These are phyloP conservation scores for Chrysopilus asiliformis DNA, from an alignment of 2,888 invertebrate genomes.

Conservation along the genomic window DNA sequence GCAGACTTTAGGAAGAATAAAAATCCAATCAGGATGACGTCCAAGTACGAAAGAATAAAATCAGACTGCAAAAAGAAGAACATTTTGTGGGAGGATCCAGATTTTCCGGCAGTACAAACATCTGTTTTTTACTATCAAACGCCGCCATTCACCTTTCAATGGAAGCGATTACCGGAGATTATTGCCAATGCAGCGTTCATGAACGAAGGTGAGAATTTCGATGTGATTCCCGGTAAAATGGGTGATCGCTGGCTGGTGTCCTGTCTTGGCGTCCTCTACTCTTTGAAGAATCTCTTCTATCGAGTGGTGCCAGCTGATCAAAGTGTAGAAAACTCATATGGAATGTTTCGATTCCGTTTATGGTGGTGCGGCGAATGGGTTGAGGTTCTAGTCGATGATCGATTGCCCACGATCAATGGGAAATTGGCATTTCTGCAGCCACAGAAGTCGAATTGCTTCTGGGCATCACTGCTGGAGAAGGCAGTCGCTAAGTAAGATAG, in stretches of 20 bases:
- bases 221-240: conserved; percentile 76
- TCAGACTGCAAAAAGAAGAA: conserved; percentile 64
- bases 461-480: conserved; percentile 83
- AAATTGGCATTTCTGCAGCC: conserved; percentile 76
- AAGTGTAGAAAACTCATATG: conserved; percentile 56
- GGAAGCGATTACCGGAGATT: conserved; percentile 76
- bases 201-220: conserved; percentile 51
- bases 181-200: conserved; percentile 55
- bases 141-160: conserved; percentile 83
- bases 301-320: conserved; percentile 86
- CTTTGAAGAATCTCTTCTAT: conserved; percentile 78
- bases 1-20: too few relatives aligned
- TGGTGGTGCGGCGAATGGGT: conserved; percentile 95
- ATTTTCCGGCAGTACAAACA: conserved; percentile 76
- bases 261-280: conserved; percentile 70
- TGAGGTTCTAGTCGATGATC: conserved; percentile 78
- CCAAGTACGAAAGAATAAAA: conserved; percentile 65
- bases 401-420: conserved; percentile 77
- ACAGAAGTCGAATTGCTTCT: conserved; percentile 66
- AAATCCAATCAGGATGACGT: conserved; percentile 30
- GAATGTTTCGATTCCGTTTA: conserved; percentile 75
- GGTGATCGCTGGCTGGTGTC: conserved; percentile 87
- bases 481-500: conserved; percentile 74
- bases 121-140: conserved; percentile 90
- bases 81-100: conserved; percentile 81